Evolutionary conservation across 2,888 invertebrate genomes (phyloP), one percentile per base, ranked within the genome.

Genomic region (Leistus spinibarbis): DNA sequence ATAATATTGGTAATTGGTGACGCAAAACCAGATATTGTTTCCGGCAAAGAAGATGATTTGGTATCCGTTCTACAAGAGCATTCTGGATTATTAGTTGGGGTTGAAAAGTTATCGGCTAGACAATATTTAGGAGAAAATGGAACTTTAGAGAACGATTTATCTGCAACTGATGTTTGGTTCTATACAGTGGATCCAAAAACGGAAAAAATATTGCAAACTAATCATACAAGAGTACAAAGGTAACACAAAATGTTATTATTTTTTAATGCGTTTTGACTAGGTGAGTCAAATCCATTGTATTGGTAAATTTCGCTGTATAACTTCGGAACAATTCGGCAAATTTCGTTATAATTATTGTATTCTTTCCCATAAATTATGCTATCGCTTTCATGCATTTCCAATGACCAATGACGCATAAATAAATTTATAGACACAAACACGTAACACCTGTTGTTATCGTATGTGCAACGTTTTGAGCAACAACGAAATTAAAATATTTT

Each of bases 111-210:
- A n/a, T 91, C 93, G n/a, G 89, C 92, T 0, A 89, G 93, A 70
- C 92, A 94, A 82, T 91, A 88, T 79, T 83, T 93, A 9, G 91
- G 91, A 10, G 90, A 90, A 67, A 95, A 95, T 82, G 92, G 93
- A 3, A 93, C 94, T 0, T 84, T 95, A 19, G 92, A 92, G 79
- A 86, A 85, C 53, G 93, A 94, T 82, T 86, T 90, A 0, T 88
- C 89, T 4, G 94, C 93, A 5, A 95, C 95, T 0, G 96, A 96
- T 80, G 90, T 96, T 4, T 96, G 95, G 95, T 91, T 97, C 83
- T 96, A 96, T 81, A 89, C 93, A 0, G 88, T 96, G 1, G 94
- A 96, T 85, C 95, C 96, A 0, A 88, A 87, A 69, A 92, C 91
- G 0, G 95, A 95, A 77, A 87, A 86, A 67, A 93, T 96, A 78